A percentile compares a stretch with the other conserved stretches of the same genome.
Evolutionary conservation across 1,140 invertebrate species (phyloP).

Genomic region (Plodia interpunctella): DNA sequence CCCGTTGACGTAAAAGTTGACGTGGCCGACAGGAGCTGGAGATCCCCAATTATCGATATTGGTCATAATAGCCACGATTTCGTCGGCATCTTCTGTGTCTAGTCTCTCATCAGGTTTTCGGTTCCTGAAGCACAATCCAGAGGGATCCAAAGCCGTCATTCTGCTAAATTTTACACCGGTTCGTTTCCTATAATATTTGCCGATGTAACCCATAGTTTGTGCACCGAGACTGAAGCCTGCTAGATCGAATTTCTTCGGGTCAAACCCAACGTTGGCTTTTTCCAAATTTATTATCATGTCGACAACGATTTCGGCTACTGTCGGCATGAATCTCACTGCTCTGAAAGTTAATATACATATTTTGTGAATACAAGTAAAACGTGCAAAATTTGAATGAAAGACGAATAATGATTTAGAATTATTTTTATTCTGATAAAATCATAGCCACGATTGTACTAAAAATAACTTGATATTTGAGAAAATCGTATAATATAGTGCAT

Average conservation of each 20-base stretch:
- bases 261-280: slow-evolving; percentile 35
- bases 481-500: no score
- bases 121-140: slow-evolving; percentile 61
- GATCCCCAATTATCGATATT: slow-evolving; percentile 84
- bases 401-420: no score
- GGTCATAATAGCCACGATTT: slow-evolving; percentile 80
- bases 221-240: slow-evolving; percentile 56
- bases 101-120: slow-evolving; percentile 45
- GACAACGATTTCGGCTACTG: slow-evolving; percentile 43
- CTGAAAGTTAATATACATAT: slow-evolving; percentile 32
- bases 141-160: slow-evolving; percentile 54
- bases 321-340: slow-evolving; percentile 40
- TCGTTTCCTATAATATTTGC: slow-evolving; percentile 43
- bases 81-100: slow-evolving; percentile 52
- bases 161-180: slow-evolving; percentile 57
- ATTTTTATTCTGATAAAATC: no score
- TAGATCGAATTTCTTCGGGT: slow-evolving; percentile 50
- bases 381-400: no score
- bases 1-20: slow-evolving; percentile 82
- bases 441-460: no score
- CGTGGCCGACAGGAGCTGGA: slow-evolving; percentile 79
- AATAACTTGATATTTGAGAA: no score
- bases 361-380: no score
- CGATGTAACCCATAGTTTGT: slow-evolving; percentile 54
- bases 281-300: slow-evolving; percentile 38